Conservation (phyloP, 2,888 invertebrate genomes). For the Lamellibrachia columna region DNA sequence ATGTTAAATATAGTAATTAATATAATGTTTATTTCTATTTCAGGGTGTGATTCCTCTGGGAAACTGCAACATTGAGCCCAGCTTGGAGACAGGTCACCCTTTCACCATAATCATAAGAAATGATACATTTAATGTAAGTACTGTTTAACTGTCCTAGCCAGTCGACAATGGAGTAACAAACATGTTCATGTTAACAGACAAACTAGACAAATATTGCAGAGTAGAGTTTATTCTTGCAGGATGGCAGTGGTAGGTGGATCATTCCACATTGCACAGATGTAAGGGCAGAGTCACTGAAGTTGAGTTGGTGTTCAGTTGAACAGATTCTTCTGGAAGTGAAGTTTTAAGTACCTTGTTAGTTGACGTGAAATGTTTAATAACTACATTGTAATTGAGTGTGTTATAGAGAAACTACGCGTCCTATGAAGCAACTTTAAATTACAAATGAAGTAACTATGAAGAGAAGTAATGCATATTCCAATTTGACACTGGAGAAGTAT, state of each 20-base stretch:
- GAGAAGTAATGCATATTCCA: too few relatives aligned
- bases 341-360: not conserved
- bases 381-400: not conserved
- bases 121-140: constrained; percentile 52
- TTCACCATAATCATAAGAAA: constrained; percentile 42
- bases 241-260: not conserved
- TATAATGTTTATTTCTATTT: constrained; percentile 25
- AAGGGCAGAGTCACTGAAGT: not conserved
- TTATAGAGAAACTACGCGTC: not conserved
- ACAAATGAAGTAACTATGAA: too few relatives aligned
- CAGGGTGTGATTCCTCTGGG: constrained; percentile 62
- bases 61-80: constrained; percentile 49
- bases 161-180: not conserved
- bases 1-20: not conserved
- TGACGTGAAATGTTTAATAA: not conserved
- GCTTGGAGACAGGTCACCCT: constrained; percentile 47
- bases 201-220: not conserved
- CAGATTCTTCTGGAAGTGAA: not conserved
- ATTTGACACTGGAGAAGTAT: too few relatives aligned
- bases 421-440: too few relatives aligned
- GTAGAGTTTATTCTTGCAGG: not conserved
- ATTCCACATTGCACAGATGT: not conserved
- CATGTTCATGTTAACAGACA: not conserved
- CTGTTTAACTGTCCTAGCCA: not conserved
- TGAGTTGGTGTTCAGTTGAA: not conserved